Evolutionary conservation across 2,888 invertebrate species (phyloP).

Genomic region (Eubasilissa splendida): DNA sequence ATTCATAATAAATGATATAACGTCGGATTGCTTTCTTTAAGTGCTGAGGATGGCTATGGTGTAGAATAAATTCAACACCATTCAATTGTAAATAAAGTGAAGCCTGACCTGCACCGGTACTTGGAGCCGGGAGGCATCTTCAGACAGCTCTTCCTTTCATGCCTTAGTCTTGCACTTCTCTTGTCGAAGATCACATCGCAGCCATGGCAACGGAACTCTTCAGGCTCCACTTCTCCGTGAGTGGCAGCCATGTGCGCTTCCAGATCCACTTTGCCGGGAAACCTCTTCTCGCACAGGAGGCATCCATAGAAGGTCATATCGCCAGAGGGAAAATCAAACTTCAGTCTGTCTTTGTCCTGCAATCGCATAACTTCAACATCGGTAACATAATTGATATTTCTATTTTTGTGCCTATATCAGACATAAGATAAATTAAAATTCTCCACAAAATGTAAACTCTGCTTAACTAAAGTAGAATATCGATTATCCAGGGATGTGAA

Average conservation of each 20-base stretch:
- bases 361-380: no score
- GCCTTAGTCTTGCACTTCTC: not conserved
- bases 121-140: constrained; percentile 33
- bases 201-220: constrained; percentile 5
- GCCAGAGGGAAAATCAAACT: not conserved
- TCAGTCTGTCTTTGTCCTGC: no score
- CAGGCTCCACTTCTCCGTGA: not conserved
- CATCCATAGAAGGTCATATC: constrained; percentile 21
- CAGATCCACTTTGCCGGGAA: not conserved
- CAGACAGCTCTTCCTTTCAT: constrained; percentile 10
- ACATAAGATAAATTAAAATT: no score
- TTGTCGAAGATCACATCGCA: constrained; percentile 5
- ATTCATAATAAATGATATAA: not conserved
- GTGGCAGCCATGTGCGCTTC: constrained; percentile 5
- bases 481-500: no score
- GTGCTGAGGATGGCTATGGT: no score
- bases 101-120: constrained; percentile 36
- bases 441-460: no score
- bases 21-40: no score
- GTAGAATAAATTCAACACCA: no score
- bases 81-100: not conserved
- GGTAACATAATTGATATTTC: no score
- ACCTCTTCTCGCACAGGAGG: constrained; percentile 10
- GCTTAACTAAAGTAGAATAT: no score
- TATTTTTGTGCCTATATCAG: no score